Evolutionary conservation across 1,140 invertebrate genomes (phyloP).

Genomic region (Drosophila sulfurigaster): DNA sequence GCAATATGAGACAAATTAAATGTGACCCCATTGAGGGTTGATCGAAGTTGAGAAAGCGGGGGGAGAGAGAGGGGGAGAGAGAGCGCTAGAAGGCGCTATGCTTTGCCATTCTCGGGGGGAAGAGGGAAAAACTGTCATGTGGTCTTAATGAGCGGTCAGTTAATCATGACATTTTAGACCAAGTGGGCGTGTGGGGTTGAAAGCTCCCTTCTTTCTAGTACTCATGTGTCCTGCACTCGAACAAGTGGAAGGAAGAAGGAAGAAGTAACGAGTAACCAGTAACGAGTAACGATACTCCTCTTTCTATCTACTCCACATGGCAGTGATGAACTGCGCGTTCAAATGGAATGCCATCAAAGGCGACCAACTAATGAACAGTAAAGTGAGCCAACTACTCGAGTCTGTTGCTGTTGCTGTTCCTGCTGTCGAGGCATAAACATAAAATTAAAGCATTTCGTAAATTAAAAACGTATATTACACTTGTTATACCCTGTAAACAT

Average conservation of each 20-base stretch:
- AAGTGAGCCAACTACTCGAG: conserved; percentile 11
- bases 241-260: neutral
- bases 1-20: conserved; percentile 78
- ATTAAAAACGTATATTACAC: conserved; percentile 56
- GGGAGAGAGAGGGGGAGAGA: neutral
- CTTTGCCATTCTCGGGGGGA: too few relatives aligned
- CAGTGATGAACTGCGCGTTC: conserved; percentile 12
- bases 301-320: too few relatives aligned
- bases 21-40: conserved; percentile 56
- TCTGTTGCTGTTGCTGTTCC: neutral
- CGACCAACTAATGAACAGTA: conserved; percentile 37
- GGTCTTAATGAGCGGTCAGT: conserved; percentile 76
- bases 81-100: neutral
- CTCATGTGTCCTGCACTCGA: neutral
- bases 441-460: conserved; percentile 65
- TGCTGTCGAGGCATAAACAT: conserved; percentile 25
- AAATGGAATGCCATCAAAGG: neutral
- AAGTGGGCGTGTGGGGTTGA: conserved; percentile 25
- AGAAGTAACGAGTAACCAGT: too few relatives aligned
- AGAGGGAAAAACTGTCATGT: conserved; percentile 47
- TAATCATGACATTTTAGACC: conserved; percentile 69
- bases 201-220: conserved; percentile 1
- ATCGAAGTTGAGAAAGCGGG: neutral
- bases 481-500: neutral
- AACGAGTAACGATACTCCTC: too few relatives aligned